Base-by-base conservation (phyloP, 2,888 invertebrate genomes). In the Nipponacmea schrenckii region DNA sequence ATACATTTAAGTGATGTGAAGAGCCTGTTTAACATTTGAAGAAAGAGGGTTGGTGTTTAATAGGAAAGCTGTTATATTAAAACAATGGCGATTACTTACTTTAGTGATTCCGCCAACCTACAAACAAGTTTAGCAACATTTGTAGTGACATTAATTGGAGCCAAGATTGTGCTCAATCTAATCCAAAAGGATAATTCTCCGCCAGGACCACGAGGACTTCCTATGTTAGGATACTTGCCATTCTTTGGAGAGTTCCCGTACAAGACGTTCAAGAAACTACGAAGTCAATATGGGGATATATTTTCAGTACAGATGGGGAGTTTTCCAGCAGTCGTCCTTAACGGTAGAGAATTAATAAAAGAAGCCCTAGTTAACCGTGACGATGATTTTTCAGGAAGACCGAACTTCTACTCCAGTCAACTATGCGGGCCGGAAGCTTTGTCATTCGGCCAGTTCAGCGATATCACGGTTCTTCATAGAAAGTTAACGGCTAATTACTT, bases 191-290 rank as follows among this genome's bases (percentile, higher is more conserved):
- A 46, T 0, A 45, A 45, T 17, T 0, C 50, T 24, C 74, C 77
- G 7, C 77, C 77, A 0, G 78, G 78, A 7, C 79, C 79, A 2
- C 68, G 71, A 70, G 75, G 77, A 26, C 68, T 75, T 27, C 79
- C 79, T 15, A 3, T 79, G 12, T 45, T 79, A 4, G 79, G 79
- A 20, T 67, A 79, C 65, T 63, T 79, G 7, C 75, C 74, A n/a
- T 67, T 75, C 20, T 56, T 78, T 12, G 73, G 74, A 17, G 67
- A 70, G 39, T 62, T 68, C 45, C 77, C 78, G 0, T 63, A 71
- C 12, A n/a, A 70, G 15, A 72, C 73, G 14, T 74, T 77, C 17
- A 39, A n/a, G 14, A 56, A 69, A 24, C 62, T 73, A 15, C 62
- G 74, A 14, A 45, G 62, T 20, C 44, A 62, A 17, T 78, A 78